A percentile compares a stretch with the other conserved stretches of the same genome.
phyloP scores from a whole-genome alignment of 2,113 vertebrate species.

The Carassius auratus region DNA sequence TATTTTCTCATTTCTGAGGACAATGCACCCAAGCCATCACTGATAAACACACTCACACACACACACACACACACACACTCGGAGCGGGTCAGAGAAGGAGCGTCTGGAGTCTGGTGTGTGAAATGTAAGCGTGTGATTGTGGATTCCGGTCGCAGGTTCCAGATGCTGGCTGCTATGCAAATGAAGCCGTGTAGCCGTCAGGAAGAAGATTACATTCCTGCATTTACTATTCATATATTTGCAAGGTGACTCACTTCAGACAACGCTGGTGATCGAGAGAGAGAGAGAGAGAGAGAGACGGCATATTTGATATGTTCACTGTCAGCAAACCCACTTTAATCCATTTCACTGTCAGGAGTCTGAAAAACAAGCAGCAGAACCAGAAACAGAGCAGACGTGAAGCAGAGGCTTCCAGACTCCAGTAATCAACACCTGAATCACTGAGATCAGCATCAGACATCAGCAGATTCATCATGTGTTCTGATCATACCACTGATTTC shows the following conservation, averaged over 20 bases:
- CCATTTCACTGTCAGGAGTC: constrained; percentile 75
- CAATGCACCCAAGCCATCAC: not conserved
- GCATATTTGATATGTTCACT: constrained; percentile 61
- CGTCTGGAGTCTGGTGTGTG: not conserved
- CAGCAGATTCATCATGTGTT: too few relatives aligned
- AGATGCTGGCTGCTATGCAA: constrained; percentile 79
- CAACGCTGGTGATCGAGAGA: constrained; percentile 77
- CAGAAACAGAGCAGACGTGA: not conserved
- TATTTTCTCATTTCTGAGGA: constrained; percentile 4
- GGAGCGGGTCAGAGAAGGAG: too few relatives aligned
- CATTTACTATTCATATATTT: constrained; percentile 85
- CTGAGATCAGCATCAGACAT: too few relatives aligned
- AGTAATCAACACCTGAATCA: not conserved
- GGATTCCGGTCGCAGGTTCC: constrained; percentile 64
- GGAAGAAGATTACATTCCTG: constrained; percentile 78
- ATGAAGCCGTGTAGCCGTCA: constrained; percentile 71
- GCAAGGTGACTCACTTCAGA: constrained; percentile 84
- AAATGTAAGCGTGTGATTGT: constrained; percentile 53
- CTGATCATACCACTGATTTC: too few relatives aligned
- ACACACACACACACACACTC: too few relatives aligned
- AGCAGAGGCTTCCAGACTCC: constrained; percentile 1
- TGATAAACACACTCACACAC: constrained; percentile 29
- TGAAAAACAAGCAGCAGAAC: constrained; percentile 63
- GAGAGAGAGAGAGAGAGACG: constrained; percentile 45
- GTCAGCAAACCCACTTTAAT: constrained; percentile 77